Evolutionary conservation across 1,140 invertebrate genomes (phyloP), one percentile per base, ranked within the genome.

Genomic region (Anthonomus grandis): DNA sequence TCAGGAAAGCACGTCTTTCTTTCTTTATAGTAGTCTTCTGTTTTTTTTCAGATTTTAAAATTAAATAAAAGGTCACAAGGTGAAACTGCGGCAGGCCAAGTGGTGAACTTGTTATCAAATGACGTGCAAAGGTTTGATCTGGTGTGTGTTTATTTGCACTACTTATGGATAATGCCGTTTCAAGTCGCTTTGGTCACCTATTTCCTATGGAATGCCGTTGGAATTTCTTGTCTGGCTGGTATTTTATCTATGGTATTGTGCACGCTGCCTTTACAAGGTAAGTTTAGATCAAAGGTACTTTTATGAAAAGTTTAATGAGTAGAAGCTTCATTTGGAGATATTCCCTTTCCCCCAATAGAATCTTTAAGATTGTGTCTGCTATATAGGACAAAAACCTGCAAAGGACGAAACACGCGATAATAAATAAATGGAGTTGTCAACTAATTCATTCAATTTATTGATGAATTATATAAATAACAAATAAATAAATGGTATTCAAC

Each of bases 81-180:
- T 0, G 75, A 85, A 63, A 86, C 88, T 2, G 86, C 87, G 1
- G 83, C 84, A 1, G 90, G 90, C 0, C 89, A 92, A 75, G 77
- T 93, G 24, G 85, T 93, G 2, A 94, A 94, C 74, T 71, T 93
- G 10, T 73, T 94, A 50, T 90, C 90, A 1, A 93, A 92, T 64
- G 90, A 93, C 68, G 77, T 86, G 1, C 79, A 77, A 65, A 75
- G 85, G 4, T 81, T 87, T 48, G 84, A 87, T 64, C 75, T 75
- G 59, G 76, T 81, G 0, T 77, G 83, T 23, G 73, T 82, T 60
- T 82, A 77, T 62, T 66, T 85, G 23, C 82, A 86, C 66, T 80
- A 79, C 65, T 63, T 86, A 3, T 86, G 84, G 84, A 75, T 85
- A 25, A 83, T 86, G 34, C 89, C 87, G 0, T 64, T 90, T 17